These are phyloP conservation scores for Nomada goodeniana DNA, from an alignment of 2,888 invertebrate genomes.

Conservation along the genomic window DNA sequence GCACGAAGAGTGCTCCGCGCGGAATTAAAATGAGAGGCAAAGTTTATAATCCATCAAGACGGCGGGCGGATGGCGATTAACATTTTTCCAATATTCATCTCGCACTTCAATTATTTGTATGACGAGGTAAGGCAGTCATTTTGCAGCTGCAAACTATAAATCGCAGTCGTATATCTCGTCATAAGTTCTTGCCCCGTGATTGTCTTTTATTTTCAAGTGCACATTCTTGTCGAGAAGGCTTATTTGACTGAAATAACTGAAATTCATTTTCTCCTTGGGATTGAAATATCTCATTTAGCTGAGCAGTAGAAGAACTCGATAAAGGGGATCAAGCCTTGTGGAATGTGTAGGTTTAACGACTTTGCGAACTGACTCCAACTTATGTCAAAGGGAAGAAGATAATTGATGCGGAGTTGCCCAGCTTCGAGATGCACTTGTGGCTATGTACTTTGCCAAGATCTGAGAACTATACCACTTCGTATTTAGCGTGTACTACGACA, in stretches of 20 bases:
- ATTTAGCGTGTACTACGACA: background rate
- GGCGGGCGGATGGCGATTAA: slow-evolving; percentile 12
- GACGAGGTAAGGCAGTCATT: slow-evolving; percentile 3
- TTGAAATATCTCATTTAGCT: slow-evolving; percentile 32
- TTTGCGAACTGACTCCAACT: slow-evolving; percentile 24
- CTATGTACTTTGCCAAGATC: background rate
- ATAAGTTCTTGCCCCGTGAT: too few species aligned
- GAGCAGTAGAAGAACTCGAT: slow-evolving; percentile 22
- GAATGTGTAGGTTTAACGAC: slow-evolving; percentile 32
- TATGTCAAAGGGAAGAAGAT: slow-evolving; percentile 12
- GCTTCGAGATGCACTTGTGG: slow-evolving; percentile 20
- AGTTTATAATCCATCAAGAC: slow-evolving; percentile 5
- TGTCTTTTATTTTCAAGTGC: background rate
- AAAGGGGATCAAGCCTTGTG: slow-evolving; percentile 23
- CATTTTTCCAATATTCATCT: slow-evolving; percentile 35
- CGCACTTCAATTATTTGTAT: slow-evolving; percentile 21
- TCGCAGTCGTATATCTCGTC: background rate
- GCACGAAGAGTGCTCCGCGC: background rate
- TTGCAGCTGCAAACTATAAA: background rate
- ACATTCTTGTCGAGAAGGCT: background rate
- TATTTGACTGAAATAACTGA: background rate
- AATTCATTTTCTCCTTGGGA: slow-evolving; percentile 9
- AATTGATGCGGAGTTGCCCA: slow-evolving; percentile 29
- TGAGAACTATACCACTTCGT: background rate
- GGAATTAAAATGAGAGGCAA: slow-evolving; percentile 12